phyloP scores from a whole-genome alignment of 1,140 invertebrate species.

The Arctopsyche grandis region DNA sequence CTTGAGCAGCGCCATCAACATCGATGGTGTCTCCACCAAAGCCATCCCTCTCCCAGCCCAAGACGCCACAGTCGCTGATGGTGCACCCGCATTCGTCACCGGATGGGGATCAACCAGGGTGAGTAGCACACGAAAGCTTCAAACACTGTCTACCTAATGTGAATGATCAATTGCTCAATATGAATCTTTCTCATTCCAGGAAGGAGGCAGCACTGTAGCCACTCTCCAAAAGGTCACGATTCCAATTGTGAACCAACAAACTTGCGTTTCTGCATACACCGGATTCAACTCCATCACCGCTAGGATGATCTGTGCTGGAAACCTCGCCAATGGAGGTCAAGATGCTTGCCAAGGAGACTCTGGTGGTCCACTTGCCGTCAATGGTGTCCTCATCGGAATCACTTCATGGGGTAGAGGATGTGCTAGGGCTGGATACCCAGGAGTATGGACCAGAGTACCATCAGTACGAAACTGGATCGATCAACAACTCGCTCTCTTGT shows the following conservation, averaged over 20 bases:
- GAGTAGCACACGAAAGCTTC: background rate
- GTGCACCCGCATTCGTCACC: conserved; percentile 19
- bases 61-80: conserved; percentile 15
- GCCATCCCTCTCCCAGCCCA: conserved; percentile 34
- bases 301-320: conserved; percentile 62
- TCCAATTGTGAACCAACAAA: conserved; percentile 38
- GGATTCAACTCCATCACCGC: conserved; percentile 56
- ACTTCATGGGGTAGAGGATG: conserved; percentile 80
- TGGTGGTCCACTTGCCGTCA: conserved; percentile 70
- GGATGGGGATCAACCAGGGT: conserved; percentile 47
- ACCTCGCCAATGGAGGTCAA: conserved; percentile 52
- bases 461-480: conserved; percentile 59
- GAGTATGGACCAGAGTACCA: conserved; percentile 82
- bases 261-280: conserved; percentile 58
- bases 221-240: conserved; percentile 35
- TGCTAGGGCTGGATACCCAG: conserved; percentile 74
- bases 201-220: conserved; percentile 31
- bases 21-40: conserved; percentile 10
- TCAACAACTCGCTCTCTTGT: background rate
- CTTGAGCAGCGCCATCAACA: background rate
- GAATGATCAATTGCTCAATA: background rate
- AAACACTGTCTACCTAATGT: background rate
- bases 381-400: conserved; percentile 69
- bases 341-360: conserved; percentile 76
- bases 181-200: conserved; percentile 13